These are phyloP conservation scores for Borostomias antarcticus DNA, from an alignment of 2,797 vertebrate genomes.

Conservation along the genomic window DNA sequence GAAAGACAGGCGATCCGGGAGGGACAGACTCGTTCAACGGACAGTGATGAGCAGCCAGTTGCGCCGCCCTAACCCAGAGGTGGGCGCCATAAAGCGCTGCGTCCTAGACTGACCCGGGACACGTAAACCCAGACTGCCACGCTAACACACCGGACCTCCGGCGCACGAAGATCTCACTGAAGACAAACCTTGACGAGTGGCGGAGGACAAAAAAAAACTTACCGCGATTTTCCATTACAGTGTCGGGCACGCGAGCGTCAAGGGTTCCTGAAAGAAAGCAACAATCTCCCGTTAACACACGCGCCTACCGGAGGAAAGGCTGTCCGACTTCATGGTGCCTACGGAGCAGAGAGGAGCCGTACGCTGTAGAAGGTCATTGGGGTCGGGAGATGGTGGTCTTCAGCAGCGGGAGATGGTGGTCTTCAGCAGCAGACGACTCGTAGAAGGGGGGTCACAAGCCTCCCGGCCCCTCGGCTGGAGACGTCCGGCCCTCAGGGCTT, in stretches of 20 bases:
- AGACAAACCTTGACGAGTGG: too few relatives aligned
- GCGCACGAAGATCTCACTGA: too few relatives aligned
- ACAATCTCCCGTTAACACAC: too few relatives aligned
- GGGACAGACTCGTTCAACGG: not conserved
- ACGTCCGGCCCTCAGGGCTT: constrained; percentile 40
- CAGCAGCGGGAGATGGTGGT: constrained; percentile 44
- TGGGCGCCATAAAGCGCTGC: not conserved
- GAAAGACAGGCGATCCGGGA: too few relatives aligned
- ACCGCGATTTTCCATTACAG: constrained; percentile 86
- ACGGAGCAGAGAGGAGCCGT: constrained; percentile 36
- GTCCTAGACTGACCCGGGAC: not conserved
- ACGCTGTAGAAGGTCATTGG: constrained; percentile 70
- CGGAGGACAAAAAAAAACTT: constrained; percentile 64
- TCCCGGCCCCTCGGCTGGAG: constrained; percentile 47
- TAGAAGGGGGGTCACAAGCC: constrained; percentile 42
- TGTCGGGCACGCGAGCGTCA: constrained; percentile 70
- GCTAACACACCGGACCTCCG: too few relatives aligned
- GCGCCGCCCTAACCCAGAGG: constrained; percentile 1
- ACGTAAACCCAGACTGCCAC: constrained; percentile 27
- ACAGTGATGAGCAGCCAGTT: not conserved
- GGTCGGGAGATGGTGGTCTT: constrained; percentile 44
- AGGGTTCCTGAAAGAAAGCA: constrained; percentile 70
- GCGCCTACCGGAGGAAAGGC: too few relatives aligned
- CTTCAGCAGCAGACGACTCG: constrained; percentile 41
- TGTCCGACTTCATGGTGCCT: too few relatives aligned